Evolutionary conservation across 2,888 invertebrate genomes (phyloP).

Genomic region (Deilephila elpenor): DNA sequence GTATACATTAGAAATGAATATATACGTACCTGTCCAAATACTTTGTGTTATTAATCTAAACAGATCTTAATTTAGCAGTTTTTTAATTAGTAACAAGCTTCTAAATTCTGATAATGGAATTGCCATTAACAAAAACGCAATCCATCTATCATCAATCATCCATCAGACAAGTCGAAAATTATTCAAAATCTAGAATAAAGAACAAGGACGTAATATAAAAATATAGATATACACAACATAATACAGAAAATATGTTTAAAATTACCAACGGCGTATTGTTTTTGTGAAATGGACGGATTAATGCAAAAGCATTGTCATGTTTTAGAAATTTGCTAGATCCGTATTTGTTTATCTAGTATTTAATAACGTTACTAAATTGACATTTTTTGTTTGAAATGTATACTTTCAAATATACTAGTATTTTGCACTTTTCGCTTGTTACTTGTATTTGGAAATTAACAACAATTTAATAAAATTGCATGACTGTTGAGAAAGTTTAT

Average conservation of each 20-base stretch:
- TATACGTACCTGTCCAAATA: neutral
- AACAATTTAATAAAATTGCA: neutral
- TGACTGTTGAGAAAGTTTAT: neutral
- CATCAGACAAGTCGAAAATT: too few species aligned
- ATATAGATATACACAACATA: neutral
- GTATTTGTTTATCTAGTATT: constrained; percentile 18
- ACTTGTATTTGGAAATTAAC: neutral
- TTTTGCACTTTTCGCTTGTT: neutral
- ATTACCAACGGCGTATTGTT: too few species aligned
- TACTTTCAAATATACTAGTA: constrained; percentile 7
- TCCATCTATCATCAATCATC: too few species aligned
- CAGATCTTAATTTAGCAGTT: too few species aligned
- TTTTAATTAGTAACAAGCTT: too few species aligned
- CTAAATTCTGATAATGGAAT: too few species aligned
- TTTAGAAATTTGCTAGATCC: constrained; percentile 9
- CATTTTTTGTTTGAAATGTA: constrained; percentile 6
- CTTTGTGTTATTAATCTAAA: too few species aligned
- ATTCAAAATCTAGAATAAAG: too few species aligned
- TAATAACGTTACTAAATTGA: neutral
- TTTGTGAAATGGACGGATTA: neutral
- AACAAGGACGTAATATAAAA: too few species aligned
- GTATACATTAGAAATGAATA: neutral
- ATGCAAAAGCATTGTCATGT: constrained; percentile 10
- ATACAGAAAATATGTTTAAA: too few species aligned
- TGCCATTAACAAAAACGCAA: too few species aligned